These are phyloP conservation scores for Pungitius pungitius DNA, from an alignment of 2,113 vertebrate species.

Conservation along the genomic window DNA sequence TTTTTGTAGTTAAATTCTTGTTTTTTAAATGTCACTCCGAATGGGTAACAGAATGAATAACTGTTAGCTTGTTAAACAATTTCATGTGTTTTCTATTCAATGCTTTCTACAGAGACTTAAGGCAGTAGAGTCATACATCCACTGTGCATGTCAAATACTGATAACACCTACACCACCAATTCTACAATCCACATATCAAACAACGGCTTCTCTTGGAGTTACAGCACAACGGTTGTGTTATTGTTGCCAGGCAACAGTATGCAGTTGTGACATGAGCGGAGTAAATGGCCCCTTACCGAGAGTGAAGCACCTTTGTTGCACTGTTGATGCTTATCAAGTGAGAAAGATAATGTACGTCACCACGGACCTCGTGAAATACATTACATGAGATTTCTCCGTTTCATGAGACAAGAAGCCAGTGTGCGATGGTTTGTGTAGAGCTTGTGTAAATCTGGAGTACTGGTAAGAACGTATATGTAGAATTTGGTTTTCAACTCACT, in stretches of 20 bases:
- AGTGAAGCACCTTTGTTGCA: conserved; percentile 40
- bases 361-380: conserved; percentile 8
- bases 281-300: conserved; percentile 31
- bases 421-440: background rate
- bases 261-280: conserved; percentile 41
- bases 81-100: conserved; percentile 25
- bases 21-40: conserved; percentile 31
- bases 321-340: conserved; percentile 28
- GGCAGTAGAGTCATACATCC: conserved; percentile 68
- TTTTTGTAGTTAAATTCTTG: conserved; percentile 7
- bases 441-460: background rate
- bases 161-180: conserved; percentile 22
- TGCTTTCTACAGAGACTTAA: conserved; percentile 3
- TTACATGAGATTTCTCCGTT: background rate
- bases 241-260: conserved; percentile 69
- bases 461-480: background rate
- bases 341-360: conserved; percentile 7
- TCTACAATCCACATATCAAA: conserved; percentile 22
- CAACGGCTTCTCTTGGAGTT: conserved; percentile 27
- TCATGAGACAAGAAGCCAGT: background rate
- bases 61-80: conserved; percentile 11
- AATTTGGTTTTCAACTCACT: background rate
- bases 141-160: conserved; percentile 51
- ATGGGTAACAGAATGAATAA: conserved; percentile 4
- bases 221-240: conserved; percentile 48